These are phyloP conservation scores for Nomada hirtipes DNA, from an alignment of 2,888 invertebrate genomes.

Conservation along the genomic window DNA sequence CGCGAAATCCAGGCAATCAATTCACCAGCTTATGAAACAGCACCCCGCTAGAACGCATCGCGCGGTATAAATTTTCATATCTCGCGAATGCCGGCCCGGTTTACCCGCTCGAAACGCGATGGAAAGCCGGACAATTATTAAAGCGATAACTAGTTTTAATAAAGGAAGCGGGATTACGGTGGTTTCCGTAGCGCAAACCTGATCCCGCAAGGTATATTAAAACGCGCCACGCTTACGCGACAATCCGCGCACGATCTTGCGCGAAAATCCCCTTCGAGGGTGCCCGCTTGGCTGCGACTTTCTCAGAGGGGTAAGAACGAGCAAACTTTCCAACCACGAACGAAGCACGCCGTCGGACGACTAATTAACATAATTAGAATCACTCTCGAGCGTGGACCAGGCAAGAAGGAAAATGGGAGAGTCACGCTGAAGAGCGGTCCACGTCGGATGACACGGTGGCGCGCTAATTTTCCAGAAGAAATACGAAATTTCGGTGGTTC, in stretches of 20 bases:
- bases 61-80: conserved; percentile 32
- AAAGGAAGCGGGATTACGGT: conserved; percentile 39
- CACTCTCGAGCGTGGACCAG: conserved; percentile 72
- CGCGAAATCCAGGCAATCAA: conserved; percentile 31
- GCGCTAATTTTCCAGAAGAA: conserved; percentile 68
- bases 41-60: conserved; percentile 10
- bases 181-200: not conserved
- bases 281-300: conserved; percentile 33
- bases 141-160: conserved; percentile 60
- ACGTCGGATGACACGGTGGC: conserved; percentile 42
- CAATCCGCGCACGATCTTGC: conserved; percentile 7
- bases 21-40: conserved; percentile 30
- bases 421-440: conserved; percentile 61
- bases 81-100: not conserved
- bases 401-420: conserved; percentile 23
- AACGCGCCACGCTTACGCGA: conserved; percentile 29
- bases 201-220: conserved; percentile 40
- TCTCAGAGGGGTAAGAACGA: conserved; percentile 64
- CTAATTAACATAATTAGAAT: conserved; percentile 81
- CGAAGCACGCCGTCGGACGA: conserved; percentile 61
- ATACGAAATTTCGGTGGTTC: no score
- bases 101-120: conserved; percentile 14
- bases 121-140: conserved; percentile 47
- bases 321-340: conserved; percentile 74
- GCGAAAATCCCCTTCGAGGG: conserved; percentile 39